Conservation (phyloP, 2,797 vertebrate species). For the Enteromius unitaeniatus region DNA sequence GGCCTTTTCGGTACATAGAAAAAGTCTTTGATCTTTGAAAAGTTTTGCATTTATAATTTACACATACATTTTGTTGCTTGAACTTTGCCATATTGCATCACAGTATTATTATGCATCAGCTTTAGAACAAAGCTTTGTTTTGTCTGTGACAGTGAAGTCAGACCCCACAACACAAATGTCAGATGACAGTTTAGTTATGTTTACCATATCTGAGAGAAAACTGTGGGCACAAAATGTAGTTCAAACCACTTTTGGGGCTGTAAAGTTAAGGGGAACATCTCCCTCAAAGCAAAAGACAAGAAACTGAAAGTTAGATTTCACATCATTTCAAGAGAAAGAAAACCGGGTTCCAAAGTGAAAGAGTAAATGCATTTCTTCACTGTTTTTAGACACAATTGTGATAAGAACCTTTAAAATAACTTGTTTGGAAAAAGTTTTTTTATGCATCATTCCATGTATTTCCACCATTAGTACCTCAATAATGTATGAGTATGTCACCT, state of each 20-base stretch:
- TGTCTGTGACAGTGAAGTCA: not conserved
- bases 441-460: not conserved
- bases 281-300: not conserved
- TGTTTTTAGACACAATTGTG: not conserved
- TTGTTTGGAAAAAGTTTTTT: not conserved
- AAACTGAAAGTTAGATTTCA: slow-evolving; percentile 19
- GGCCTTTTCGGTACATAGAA: too few species aligned
- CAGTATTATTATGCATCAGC: not conserved
- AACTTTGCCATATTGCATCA: not conserved
- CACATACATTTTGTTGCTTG: not conserved
- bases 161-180: not conserved
- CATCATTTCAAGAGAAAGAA: slow-evolving; percentile 17
- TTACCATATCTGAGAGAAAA: not conserved
- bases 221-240: not conserved
- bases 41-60: too few species aligned
- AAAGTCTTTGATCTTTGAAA: too few species aligned
- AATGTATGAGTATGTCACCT: not conserved
- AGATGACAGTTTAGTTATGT: not conserved
- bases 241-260: not conserved
- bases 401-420: not conserved
- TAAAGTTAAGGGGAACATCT: not conserved
- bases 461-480: not conserved
- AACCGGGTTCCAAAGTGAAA: slow-evolving; percentile 4
- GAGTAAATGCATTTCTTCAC: not conserved
- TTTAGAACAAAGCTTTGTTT: not conserved